A percentile compares a stretch with the other conserved stretches of the same genome.
phyloP scores from a whole-genome alignment of 2,113 vertebrate species.

The Brachyistius frenatus region DNA sequence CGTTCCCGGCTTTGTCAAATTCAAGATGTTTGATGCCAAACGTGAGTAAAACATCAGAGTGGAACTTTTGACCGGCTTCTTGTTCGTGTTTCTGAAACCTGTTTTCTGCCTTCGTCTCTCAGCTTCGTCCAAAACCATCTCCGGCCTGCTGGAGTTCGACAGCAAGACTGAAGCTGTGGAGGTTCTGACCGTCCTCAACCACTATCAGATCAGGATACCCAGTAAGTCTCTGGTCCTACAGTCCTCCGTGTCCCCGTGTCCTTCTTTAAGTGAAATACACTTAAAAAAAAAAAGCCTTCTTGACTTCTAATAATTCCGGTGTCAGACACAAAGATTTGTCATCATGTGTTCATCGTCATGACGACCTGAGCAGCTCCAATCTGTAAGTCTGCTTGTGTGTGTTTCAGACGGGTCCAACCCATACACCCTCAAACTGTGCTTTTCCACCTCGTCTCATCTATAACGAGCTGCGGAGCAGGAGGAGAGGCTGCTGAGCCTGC shows the following conservation, averaged over 20 bases:
- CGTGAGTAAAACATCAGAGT: constrained; percentile 85
- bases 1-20: constrained; percentile 94
- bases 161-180: constrained; percentile 97
- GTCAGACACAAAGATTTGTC: no score
- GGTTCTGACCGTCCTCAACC: constrained; percentile 96
- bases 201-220: constrained; percentile 98
- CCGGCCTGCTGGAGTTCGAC: constrained; percentile 95
- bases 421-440: constrained; percentile 97
- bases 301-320: no score
- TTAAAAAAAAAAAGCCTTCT: no score
- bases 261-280: no score
- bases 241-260: no score
- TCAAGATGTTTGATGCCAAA: constrained; percentile 97
- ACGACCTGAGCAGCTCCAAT: no score
- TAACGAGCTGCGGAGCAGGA: constrained; percentile 74
- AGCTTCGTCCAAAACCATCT: constrained; percentile 97
- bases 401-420: constrained; percentile 96
- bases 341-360: no score
- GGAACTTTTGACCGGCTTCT: neutral
- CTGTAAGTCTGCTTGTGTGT: neutral
- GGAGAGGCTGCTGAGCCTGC: constrained; percentile 11
- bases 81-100: neutral
- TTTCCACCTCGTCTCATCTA: constrained; percentile 97
- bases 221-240: constrained; percentile 84
- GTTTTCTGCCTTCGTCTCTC: constrained; percentile 41